phyloP scores from a whole-genome alignment of 2,888 invertebrate genomes.

The Conops quadrifasciatus region DNA sequence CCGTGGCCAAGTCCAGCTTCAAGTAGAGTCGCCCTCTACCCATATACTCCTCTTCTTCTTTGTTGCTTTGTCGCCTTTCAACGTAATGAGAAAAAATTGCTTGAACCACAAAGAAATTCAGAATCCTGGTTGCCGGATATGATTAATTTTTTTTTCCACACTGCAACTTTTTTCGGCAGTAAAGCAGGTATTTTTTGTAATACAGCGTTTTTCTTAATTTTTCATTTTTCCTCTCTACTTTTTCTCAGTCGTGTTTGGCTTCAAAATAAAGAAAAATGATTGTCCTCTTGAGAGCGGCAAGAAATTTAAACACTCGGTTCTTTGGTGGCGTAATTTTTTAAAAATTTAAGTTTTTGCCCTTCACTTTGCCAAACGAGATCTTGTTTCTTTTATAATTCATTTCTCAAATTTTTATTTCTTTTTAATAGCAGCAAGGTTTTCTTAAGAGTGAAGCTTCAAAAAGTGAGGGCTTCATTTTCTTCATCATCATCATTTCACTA shows the following conservation, averaged over 20 bases:
- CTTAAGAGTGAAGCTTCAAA: neutral
- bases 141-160: slow-evolving; percentile 39
- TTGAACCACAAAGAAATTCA: neutral
- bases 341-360: slow-evolving; percentile 22
- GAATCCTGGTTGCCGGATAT: slow-evolving; percentile 38
- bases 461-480: too few species aligned
- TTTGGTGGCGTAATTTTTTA: slow-evolving; percentile 16
- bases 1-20: neutral
- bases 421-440: slow-evolving; percentile 11
- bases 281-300: slow-evolving; percentile 24
- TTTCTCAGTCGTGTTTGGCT: neutral
- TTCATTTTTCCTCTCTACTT: neutral
- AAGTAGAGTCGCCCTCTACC: slow-evolving; percentile 1
- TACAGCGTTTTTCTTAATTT: neutral
- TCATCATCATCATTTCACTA: too few species aligned
- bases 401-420: slow-evolving; percentile 19
- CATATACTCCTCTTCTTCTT: neutral
- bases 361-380: neutral
- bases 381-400: slow-evolving; percentile 3
- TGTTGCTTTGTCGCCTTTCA: neutral
- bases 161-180: slow-evolving; percentile 15
- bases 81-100: neutral
- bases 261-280: slow-evolving; percentile 25
- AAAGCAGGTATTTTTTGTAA: neutral
- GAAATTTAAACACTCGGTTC: slow-evolving; percentile 30